Conservation (phyloP, 2,113 vertebrate species). For the Reinhardtius hippoglossoides region DNA sequence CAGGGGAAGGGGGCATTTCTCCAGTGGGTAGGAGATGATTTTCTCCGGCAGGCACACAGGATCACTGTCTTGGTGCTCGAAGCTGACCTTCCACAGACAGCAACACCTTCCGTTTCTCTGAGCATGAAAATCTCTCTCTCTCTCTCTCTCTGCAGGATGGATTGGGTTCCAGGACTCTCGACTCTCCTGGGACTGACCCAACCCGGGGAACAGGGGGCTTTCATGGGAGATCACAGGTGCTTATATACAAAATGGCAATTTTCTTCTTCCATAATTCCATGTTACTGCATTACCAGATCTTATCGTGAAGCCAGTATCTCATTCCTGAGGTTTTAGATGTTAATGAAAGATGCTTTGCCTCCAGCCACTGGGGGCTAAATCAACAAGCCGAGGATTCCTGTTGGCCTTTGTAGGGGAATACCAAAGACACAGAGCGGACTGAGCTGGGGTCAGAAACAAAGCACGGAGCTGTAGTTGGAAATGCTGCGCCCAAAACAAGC, state of each 20-base stretch:
- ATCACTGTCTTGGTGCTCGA: constrained; percentile 63
- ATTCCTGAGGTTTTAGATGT: constrained; percentile 84
- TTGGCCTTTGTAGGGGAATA: constrained; percentile 80
- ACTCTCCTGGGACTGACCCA: constrained; percentile 77
- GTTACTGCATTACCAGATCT: constrained; percentile 86
- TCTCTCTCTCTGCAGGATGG: constrained; percentile 50
- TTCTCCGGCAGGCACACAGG: constrained; percentile 68
- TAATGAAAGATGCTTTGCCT: constrained; percentile 86
- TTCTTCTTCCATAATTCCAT: constrained; percentile 86
- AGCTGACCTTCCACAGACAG: constrained; percentile 72
- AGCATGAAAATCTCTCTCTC: constrained; percentile 69
- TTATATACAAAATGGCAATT: constrained; percentile 88
- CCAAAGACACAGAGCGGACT: constrained; percentile 64
- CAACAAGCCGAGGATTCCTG: constrained; percentile 80
- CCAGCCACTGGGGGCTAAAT: constrained; percentile 76
- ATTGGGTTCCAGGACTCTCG: constrained; percentile 75
- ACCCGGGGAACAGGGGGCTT: constrained; percentile 76
- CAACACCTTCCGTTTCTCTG: constrained; percentile 71
- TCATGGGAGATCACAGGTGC: constrained; percentile 85
- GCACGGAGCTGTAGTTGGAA: constrained; percentile 57
- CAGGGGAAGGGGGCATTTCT: constrained; percentile 35
- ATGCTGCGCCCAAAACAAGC: constrained; percentile 41
- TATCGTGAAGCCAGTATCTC: constrained; percentile 82
- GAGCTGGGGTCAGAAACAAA: constrained; percentile 69
- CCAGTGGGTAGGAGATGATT: constrained; percentile 62